These are phyloP conservation scores for Aurelia aurita DNA, from an alignment of 30 jellyfish, hydroid and myxozoan genomes.

Conservation along the genomic window DNA sequence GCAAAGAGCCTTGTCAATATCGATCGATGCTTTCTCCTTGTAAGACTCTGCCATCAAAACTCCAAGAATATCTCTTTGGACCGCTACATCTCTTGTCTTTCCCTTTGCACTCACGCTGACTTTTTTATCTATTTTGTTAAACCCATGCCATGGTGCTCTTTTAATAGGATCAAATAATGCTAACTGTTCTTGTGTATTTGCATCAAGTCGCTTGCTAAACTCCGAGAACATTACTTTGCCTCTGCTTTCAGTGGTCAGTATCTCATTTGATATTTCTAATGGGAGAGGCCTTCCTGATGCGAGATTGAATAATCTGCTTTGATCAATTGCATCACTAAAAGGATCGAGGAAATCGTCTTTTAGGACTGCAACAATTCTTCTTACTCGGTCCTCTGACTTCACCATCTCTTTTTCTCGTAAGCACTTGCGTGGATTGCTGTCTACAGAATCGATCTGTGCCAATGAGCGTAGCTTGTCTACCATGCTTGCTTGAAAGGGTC, in stretches of 20 bases:
- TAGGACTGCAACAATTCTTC: slow-evolving; percentile 5
- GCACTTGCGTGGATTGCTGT: slow-evolving; percentile 42
- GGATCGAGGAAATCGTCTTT: slow-evolving; percentile 25
- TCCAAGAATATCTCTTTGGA: slow-evolving; percentile 27
- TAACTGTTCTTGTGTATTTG: not conserved
- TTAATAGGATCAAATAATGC: slow-evolving; percentile 7
- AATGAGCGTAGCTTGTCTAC: not conserved
- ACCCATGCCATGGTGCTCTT: slow-evolving; percentile 33
- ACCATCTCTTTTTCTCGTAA: slow-evolving; percentile 10
- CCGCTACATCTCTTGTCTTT: slow-evolving; percentile 17
- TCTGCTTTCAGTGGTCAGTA: too few relatives aligned
- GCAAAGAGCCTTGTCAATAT: slow-evolving; percentile 37
- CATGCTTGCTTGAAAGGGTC: slow-evolving; percentile 50
- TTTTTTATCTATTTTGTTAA: not conserved
- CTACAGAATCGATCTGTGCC: not conserved
- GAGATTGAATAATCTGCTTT: slow-evolving; percentile 5
- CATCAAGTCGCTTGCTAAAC: slow-evolving; percentile 26
- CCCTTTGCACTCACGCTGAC: slow-evolving; percentile 23
- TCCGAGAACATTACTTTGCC: not conserved
- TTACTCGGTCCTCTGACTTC: slow-evolving; percentile 2
- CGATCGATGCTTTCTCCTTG: slow-evolving; percentile 15
- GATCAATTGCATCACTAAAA: slow-evolving; percentile 10
- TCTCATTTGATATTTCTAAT: too few relatives aligned
- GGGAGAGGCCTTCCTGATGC: slow-evolving; percentile 42
- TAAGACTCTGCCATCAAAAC: slow-evolving; percentile 20